Evolutionary conservation across 2,888 invertebrate species (phyloP).

Genomic region (Chorisops tibialis): DNA sequence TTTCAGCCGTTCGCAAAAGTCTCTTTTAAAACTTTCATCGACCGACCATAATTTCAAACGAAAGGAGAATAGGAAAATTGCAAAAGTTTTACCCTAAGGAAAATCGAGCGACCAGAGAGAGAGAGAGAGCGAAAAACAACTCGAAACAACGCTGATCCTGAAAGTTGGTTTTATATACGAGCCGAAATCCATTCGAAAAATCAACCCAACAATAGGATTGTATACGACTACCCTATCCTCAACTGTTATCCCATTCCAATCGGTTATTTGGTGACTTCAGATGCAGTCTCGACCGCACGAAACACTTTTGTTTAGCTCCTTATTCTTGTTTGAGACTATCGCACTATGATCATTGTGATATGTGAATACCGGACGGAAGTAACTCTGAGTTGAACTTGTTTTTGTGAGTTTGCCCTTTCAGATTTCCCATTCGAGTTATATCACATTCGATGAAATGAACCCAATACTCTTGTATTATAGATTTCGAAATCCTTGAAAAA

Average conservation of each 20-base stretch:
- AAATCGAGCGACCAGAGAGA: too few relatives aligned
- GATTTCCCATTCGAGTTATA: too few relatives aligned
- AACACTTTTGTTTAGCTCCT: too few relatives aligned
- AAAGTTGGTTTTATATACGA: too few relatives aligned
- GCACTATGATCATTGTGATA: not conserved
- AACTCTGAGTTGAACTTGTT: not conserved
- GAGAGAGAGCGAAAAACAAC: not conserved
- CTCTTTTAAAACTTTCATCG: conserved; percentile 26
- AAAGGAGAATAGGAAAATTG: conserved; percentile 26
- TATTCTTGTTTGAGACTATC: not conserved
- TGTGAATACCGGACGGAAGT: not conserved
- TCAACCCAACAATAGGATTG: conserved; percentile 15
- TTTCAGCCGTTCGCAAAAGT: conserved; percentile 3
- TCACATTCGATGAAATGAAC: too few relatives aligned
- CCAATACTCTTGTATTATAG: too few relatives aligned
- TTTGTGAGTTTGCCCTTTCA: not conserved
- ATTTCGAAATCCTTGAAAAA: too few relatives aligned
- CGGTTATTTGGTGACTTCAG: not conserved
- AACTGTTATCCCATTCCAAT: too few relatives aligned
- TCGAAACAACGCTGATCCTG: conserved; percentile 14
- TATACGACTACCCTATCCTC: too few relatives aligned
- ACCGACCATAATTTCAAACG: conserved; percentile 27
- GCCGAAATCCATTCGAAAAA: not conserved
- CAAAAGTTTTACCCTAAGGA: conserved; percentile 26
- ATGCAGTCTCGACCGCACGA: too few relatives aligned